Base-by-base conservation (phyloP, 2,888 invertebrate species). In the Tholera decimalis region DNA sequence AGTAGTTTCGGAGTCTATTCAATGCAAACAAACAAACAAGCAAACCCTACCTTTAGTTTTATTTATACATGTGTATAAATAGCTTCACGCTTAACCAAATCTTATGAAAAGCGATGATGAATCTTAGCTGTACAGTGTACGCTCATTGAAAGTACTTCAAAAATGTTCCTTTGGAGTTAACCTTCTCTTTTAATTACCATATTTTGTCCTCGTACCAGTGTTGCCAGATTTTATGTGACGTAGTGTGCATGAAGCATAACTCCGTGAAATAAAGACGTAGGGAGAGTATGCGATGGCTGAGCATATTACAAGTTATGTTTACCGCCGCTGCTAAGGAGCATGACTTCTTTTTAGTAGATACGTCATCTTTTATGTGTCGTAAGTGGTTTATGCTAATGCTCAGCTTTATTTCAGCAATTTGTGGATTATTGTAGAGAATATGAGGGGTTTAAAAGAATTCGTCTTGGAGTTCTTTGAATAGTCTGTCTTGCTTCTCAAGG, bases 221-320 rank as follows among this genome's bases (percentile, higher is more conserved):
- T 33, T 63, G 56, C 63, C 56, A 75, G 62, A 75, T 63, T 73
- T 73, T 49, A 73, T 69, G 35, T 54, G 62, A 39, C 63, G 24
- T 44, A 55, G 35, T 58, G 72, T 76, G 73, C 73, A 73, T 58
- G 72, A 76, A 71, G 72, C 73, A 65, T 73, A 71, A 71, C 72
- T 43, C 77, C 55, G 55, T 76, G 77, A 71, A 76, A 76, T 73
- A 65, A 76, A 76, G 77, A 71, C 65, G 54, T 24, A 41, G 50
- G 63, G 64, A 22, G 41, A 26, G 50, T 43, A 59, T 44, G 46
- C 44, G 41, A 6, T 26, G 44, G 9, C 28, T 26, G 64, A 65
- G 46, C 44, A 58, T 65, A 65, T 73, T 58, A 77, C 50, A 47
- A 39, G 71, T 65, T 65, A 75, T 49, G 56, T 58, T 22, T 47